A percentile compares a stretch with the other conserved stretches of the same genome.
phyloP scores from a whole-genome alignment of 2,113 vertebrate genomes.

The Capreolus pygargus region DNA sequence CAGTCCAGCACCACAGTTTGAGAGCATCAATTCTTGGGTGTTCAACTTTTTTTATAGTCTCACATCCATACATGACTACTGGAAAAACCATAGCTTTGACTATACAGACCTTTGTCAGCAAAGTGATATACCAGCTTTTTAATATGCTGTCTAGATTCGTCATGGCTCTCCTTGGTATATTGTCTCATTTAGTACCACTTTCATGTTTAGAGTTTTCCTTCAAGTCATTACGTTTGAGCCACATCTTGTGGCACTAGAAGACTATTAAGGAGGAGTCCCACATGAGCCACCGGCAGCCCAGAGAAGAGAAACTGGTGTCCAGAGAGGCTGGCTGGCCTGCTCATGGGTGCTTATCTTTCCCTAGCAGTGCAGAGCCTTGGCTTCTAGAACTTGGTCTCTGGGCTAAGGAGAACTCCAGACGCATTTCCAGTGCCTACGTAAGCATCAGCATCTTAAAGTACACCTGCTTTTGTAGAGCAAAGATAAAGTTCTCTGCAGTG shows the following conservation, averaged over 20 bases:
- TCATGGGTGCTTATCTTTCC: neutral
- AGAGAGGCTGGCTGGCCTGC: neutral
- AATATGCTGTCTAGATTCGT: neutral
- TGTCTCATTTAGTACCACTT: neutral
- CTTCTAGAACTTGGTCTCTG: neutral
- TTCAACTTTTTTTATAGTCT: neutral
- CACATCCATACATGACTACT: neutral
- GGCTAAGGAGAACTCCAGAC: neutral
- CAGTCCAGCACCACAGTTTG: neutral
- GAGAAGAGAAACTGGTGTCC: neutral
- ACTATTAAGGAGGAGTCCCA: too few relatives aligned
- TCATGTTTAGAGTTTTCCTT: neutral
- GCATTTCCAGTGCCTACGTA: neutral
- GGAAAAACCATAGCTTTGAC: neutral
- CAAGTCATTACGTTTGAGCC: neutral
- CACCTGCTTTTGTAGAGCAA: neutral
- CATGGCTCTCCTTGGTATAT: neutral
- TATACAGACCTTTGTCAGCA: neutral
- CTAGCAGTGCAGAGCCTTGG: fast-evolving
- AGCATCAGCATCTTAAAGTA: constrained; percentile 1
- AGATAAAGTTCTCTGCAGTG: neutral
- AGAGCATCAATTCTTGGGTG: neutral
- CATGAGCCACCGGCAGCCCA: neutral
- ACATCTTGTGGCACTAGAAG: neutral
- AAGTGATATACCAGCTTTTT: neutral